phyloP scores from a whole-genome alignment of 2,113 vertebrate species.

The Motacilla alba region DNA sequence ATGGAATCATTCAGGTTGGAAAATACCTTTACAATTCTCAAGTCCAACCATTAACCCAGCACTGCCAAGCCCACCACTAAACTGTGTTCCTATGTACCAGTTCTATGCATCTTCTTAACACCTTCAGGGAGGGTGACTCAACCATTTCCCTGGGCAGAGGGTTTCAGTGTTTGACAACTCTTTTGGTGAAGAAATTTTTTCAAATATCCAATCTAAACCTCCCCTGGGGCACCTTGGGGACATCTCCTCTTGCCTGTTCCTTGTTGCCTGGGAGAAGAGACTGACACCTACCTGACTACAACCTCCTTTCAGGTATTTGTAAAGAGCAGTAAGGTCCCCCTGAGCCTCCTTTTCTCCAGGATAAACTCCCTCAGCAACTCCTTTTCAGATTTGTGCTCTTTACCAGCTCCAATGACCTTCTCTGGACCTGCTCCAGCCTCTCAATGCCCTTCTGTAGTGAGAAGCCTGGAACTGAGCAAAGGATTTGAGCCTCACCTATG shows the following conservation, averaged over 20 bases:
- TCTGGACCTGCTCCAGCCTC: not conserved
- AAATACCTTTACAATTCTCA: not conserved
- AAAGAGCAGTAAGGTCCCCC: not conserved
- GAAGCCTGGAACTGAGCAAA: not conserved
- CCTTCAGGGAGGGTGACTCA: not conserved
- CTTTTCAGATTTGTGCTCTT: not conserved
- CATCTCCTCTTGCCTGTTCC: not conserved
- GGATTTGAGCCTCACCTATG: not conserved
- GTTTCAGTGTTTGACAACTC: not conserved
- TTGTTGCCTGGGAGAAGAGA: not conserved
- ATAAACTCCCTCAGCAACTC: not conserved
- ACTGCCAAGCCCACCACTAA: not conserved
- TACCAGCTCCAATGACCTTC: not conserved
- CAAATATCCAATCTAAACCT: not conserved
- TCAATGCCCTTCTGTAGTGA: not conserved
- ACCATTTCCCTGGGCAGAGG: not conserved
- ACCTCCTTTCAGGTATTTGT: too few relatives aligned
- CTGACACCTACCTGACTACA: too few relatives aligned
- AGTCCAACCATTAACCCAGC: not conserved
- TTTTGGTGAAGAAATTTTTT: not conserved
- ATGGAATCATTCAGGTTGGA: not conserved
- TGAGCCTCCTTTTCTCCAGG: not conserved
- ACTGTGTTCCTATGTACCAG: fast-evolving
- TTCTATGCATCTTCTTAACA: fast-evolving
- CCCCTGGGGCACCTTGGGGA: not conserved